These are phyloP conservation scores for Ispidina lecontei DNA, from an alignment of 2,797 vertebrate genomes.

Conservation along the genomic window DNA sequence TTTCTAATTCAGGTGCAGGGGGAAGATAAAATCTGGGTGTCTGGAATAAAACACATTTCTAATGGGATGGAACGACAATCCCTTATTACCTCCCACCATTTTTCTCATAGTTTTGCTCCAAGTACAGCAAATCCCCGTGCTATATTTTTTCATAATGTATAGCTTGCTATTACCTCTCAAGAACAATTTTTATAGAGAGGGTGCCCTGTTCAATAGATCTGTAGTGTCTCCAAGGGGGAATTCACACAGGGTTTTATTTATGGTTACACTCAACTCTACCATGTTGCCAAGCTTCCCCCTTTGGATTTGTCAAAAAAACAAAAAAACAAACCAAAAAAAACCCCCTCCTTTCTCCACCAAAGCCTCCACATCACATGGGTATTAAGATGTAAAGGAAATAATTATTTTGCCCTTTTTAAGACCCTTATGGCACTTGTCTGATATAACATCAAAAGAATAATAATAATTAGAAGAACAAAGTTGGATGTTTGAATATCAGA, in stretches of 20 bases:
- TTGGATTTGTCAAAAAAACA: slow-evolving; percentile 56
- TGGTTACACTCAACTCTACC: slow-evolving; percentile 65
- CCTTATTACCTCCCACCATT: slow-evolving; percentile 73
- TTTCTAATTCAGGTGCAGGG: slow-evolving; percentile 66
- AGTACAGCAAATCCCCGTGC: slow-evolving; percentile 66
- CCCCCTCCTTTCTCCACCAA: slow-evolving; percentile 17
- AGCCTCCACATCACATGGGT: slow-evolving; percentile 15
- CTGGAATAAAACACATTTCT: slow-evolving; percentile 74
- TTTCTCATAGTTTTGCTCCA: slow-evolving; percentile 70
- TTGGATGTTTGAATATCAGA: slow-evolving; percentile 50
- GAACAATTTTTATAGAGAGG: slow-evolving; percentile 74
- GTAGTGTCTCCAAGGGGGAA: slow-evolving; percentile 72
- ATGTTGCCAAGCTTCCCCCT: slow-evolving; percentile 57
- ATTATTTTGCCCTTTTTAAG: slow-evolving; percentile 65
- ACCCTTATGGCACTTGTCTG: slow-evolving; percentile 49
- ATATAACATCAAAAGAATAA: slow-evolving; percentile 61
- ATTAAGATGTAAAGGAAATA: slow-evolving; percentile 57
- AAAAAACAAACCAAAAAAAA: not conserved
- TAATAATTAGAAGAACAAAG: slow-evolving; percentile 67
- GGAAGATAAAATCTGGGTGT: slow-evolving; percentile 71
- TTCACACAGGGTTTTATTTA: slow-evolving; percentile 71
- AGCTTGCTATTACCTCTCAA: slow-evolving; percentile 74
- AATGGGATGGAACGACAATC: slow-evolving; percentile 74
- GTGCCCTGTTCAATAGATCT: slow-evolving; percentile 74
- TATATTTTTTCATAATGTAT: slow-evolving; percentile 73